Conservation (phyloP, 2,797 vertebrate species). For the Nannoperca obscura region DNA sequence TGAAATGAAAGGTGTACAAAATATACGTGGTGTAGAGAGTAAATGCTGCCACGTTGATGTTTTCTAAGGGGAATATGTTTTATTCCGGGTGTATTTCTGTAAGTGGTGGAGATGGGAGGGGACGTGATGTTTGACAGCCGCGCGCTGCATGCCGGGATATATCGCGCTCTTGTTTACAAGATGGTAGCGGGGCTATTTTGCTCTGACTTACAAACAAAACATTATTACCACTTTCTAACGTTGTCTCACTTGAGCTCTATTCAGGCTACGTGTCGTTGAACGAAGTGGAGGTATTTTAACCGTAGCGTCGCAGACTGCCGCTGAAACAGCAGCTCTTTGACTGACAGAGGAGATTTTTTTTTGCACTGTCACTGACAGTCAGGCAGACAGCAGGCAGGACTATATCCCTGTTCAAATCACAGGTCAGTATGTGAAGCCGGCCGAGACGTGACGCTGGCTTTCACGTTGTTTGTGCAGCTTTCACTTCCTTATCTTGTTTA, state of each 20-base stretch:
- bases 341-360: conserved; percentile 29
- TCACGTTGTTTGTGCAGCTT: background rate
- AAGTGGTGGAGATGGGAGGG: background rate
- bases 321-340: background rate
- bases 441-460: background rate
- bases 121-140: conserved; percentile 33
- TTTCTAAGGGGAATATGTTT: background rate
- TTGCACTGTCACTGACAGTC: conserved; percentile 77
- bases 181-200: conserved; percentile 35
- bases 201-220: conserved; percentile 17
- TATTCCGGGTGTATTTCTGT: background rate
- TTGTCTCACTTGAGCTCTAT: fast-evolving
- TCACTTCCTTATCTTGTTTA: background rate
- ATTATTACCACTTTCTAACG: background rate
- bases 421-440: conserved; percentile 53
- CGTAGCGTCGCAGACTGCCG: background rate
- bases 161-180: conserved; percentile 74
- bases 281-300: fast-evolving
- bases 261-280: too few species aligned
- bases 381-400: conserved; percentile 7
- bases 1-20: background rate
- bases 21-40: too few species aligned
- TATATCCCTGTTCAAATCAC: conserved; percentile 15
- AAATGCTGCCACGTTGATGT: background rate
- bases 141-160: conserved; percentile 77